Percentiles rank a stretch among this genome's conserved stretches.
phyloP scores from a whole-genome alignment of 2,113 vertebrate genomes.

The Ictidomys tridecemlineatus region DNA sequence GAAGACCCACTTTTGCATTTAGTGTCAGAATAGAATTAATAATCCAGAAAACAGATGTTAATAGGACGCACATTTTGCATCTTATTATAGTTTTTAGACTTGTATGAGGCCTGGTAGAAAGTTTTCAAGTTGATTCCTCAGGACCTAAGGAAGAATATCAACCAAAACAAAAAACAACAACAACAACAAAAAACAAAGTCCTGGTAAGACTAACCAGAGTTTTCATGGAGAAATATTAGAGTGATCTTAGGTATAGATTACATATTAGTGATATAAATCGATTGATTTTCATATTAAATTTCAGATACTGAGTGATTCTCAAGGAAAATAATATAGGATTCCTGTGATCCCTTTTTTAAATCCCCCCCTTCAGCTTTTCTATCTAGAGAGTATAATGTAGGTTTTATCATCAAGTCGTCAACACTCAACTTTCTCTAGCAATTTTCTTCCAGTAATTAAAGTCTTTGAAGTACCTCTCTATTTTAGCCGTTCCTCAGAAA shows the following conservation, averaged over 20 bases:
- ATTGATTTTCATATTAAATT: neutral
- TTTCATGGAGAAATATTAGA: neutral
- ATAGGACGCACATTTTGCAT: too few species aligned
- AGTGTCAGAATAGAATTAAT: neutral
- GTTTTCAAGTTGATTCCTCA: constrained; percentile 20
- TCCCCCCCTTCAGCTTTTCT: neutral
- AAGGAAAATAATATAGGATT: neutral
- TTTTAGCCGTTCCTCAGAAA: constrained; percentile 45
- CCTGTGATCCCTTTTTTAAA: neutral
- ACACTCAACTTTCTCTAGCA: neutral
- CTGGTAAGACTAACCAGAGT: neutral
- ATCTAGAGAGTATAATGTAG: neutral
- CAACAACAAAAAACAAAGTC: neutral
- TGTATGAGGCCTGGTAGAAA: neutral
- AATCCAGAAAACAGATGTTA: neutral
- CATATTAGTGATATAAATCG: neutral
- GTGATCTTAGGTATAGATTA: neutral
- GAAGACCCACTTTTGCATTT: neutral
- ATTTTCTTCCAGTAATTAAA: constrained; percentile 29
- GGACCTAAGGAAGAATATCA: neutral
- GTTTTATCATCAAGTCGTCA: constrained; percentile 14
- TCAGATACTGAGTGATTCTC: neutral
- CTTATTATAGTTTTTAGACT: too few species aligned
- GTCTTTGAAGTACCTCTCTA: neutral
- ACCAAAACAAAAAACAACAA: neutral